phyloP scores from a whole-genome alignment of 2,113 vertebrate species.

The Nansenia antarctica region DNA sequence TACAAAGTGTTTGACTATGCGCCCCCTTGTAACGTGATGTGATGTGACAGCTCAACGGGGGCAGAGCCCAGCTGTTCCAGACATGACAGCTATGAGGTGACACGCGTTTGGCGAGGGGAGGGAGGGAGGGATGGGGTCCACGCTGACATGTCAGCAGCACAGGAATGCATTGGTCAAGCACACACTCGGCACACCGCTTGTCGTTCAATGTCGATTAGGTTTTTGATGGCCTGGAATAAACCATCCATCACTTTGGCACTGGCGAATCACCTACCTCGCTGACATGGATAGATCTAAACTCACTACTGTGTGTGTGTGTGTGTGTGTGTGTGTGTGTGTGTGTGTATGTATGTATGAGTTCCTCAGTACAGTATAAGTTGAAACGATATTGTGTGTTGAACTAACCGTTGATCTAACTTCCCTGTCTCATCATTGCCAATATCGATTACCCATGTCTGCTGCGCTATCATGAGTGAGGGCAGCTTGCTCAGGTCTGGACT shows the following conservation, averaged over 20 bases:
- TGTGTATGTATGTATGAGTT: too few relatives aligned
- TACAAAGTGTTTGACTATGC: background rate
- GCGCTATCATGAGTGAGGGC: too few relatives aligned
- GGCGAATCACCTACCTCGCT: background rate
- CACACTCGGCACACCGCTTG: background rate
- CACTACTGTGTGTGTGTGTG: too few relatives aligned
- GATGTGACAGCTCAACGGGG: constrained; percentile 33
- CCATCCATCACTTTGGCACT: background rate
- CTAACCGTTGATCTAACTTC: too few relatives aligned
- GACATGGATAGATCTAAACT: too few relatives aligned
- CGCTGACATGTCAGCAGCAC: background rate
- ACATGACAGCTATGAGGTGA: constrained; percentile 32
- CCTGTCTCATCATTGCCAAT: too few relatives aligned
- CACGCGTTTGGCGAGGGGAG: constrained; percentile 19
- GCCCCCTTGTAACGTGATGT: too few relatives aligned
- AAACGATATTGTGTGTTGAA: too few relatives aligned
- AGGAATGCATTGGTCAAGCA: constrained; percentile 5
- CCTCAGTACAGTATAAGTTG: too few relatives aligned
- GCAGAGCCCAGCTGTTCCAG: constrained; percentile 54
- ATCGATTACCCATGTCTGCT: too few relatives aligned
- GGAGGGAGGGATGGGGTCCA: background rate
- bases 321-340: too few relatives aligned
- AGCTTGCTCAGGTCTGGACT: too few relatives aligned
- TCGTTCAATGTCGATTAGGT: background rate
- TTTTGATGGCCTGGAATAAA: background rate